Evolutionary conservation across 2,113 vertebrate genomes (phyloP), one percentile per base, ranked within the genome.

Genomic region (Rynchops niger): DNA sequence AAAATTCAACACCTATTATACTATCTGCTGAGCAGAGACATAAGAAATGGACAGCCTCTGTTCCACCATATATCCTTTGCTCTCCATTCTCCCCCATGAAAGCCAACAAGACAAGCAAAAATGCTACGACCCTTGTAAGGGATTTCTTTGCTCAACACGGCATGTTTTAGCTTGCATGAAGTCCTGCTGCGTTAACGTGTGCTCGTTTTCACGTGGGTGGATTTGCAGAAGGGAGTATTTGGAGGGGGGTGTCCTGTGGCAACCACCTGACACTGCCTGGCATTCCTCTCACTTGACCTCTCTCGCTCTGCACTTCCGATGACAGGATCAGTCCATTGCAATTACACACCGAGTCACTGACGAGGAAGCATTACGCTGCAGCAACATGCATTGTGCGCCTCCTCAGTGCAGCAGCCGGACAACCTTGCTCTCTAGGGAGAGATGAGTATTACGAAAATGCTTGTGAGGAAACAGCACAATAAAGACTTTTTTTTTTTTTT

Each of bases 301-400:
- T 65, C 29, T 53, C 0, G 0, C 58, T 70, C 55, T 50, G 25
- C 49, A 53, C 7, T 40, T 42, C 14, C 8, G 40, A 16, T 38
- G 58, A 9, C 71, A 73, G 67, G 40, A 79, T 29, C 62, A 25
- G 59, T 9, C 63, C 67, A 34, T 26, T 11, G 77, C 83, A 66
- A 38, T 93, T 32, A 45, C 43, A 21, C 2, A 6, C 14, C 1
- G 49, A 92, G 40, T 36, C 62, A 43, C 52, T 2, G 71, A 63
- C 3, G 15, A 21, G 82, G 71, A 30, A 78, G 87, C 45, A 12
- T 50, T 12, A 38, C 0, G 6, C 76, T 40, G 93, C 18, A 69
- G 84, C 42, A 63, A 36, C 70, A 10, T 0, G 0, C 18, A 11
- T 11, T 7, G 20, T 23, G 86, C 1, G 1, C 45, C 55, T 63